phyloP scores from a whole-genome alignment of 2,797 vertebrate species.

The Danio choprae region DNA sequence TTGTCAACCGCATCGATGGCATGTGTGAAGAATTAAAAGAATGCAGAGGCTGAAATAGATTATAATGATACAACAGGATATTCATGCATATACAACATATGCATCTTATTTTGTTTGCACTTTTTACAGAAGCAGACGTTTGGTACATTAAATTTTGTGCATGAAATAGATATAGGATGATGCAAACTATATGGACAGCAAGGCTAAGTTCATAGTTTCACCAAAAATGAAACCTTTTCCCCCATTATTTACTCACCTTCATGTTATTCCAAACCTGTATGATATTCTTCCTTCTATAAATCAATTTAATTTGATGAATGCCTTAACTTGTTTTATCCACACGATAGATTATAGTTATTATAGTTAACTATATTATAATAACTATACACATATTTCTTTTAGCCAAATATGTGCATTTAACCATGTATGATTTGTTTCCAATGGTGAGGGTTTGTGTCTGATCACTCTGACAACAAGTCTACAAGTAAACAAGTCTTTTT shows the following conservation, averaged over 20 bases:
- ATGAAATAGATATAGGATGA: neutral
- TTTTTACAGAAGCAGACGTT: too few relatives aligned
- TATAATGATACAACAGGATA: neutral
- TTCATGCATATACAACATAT: neutral
- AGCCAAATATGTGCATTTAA: neutral
- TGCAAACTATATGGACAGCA: neutral
- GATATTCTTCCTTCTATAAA: neutral
- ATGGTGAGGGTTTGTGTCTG: neutral
- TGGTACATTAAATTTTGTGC: too few relatives aligned
- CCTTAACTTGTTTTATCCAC: neutral
- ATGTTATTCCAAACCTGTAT: neutral
- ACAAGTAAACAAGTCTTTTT: conserved; percentile 3
- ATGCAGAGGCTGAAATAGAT: conserved; percentile 1
- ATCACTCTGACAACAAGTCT: neutral
- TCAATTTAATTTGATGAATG: neutral
- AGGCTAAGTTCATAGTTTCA: neutral
- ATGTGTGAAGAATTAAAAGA: conserved; percentile 21
- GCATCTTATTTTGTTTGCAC: too few relatives aligned
- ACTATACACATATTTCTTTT: neutral
- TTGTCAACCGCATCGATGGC: conserved; percentile 18
- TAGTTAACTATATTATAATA: too few relatives aligned
- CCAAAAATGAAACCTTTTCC: neutral
- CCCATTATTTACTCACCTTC: neutral
- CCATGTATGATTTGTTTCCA: neutral
- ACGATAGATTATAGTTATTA: too few relatives aligned